Base-by-base conservation (phyloP, 2,797 vertebrate species). In the Alcedo quadribrachys region DNA sequence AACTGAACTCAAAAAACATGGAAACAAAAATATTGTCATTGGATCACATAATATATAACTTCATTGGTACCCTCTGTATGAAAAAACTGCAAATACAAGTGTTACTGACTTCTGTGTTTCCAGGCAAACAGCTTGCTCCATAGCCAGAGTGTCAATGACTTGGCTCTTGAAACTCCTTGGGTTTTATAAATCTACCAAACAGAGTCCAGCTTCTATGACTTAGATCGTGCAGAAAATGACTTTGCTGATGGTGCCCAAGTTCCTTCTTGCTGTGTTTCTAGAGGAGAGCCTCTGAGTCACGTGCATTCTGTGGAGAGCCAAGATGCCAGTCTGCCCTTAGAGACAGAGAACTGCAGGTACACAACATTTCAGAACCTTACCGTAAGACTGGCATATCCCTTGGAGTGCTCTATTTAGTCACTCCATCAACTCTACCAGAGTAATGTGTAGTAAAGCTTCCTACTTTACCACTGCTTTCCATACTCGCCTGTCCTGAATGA, bases 321-420 rank as follows among this genome's bases (percentile, higher is more conserved):
- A 8, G 9, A 14, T 68, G 28, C 17, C 27, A 37, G 22, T 46
- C 15, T 35, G 30, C 70, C 12, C 21, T 15, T 14, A 4, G 9
- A 42, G 30, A 18, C 21, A 48, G 7, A 19, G 30, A 24, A 20
- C 35, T 35, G 11, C n/a, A 32, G 19, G 15, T 53, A 35, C 13
- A 54, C 1, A 1, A 11, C 0, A 0, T 69, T 69, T 75, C 22
- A 28, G 40, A 63, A 53, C 22, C 16, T 18, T 78, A 20, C 7
- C 3, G 0, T 61, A 19, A 30, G 18, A 25, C 10, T 55, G 54
- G 43, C 0, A 1, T 88, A 35, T 50, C 6, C 27, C 14, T 76
- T 92, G 32, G 28, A 37, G 15, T 40, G 13, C 14, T 55, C 21
- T 71, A 24, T 10, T 27, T 50, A 27, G 8, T 25, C 48, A 25